Conservation (phyloP, 2,888 invertebrate genomes). For the Cylindroiulus punctatus region DNA sequence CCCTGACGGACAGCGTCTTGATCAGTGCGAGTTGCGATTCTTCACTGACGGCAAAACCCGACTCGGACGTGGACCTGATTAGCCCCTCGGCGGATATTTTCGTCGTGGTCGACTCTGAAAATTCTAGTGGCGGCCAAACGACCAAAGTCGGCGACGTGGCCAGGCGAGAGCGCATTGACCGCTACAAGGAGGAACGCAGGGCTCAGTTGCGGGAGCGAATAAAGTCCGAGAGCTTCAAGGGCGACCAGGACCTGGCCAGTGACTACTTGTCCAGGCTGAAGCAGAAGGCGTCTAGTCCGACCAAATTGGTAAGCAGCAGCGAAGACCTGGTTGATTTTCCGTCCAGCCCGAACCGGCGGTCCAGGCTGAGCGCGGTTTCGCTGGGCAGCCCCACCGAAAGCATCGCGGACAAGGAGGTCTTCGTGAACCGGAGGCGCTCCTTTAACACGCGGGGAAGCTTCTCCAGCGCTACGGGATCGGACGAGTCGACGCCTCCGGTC, state of each 20-base stretch:
- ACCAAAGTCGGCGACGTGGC: constrained; percentile 62
- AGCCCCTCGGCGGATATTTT: neutral
- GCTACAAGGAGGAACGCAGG: constrained; percentile 89
- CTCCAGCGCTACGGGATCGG: constrained; percentile 1
- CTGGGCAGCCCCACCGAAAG: constrained; percentile 49
- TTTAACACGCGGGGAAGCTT: constrained; percentile 49
- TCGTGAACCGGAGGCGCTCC: constrained; percentile 50
- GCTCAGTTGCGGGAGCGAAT: constrained; percentile 86
- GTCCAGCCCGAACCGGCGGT: constrained; percentile 48
- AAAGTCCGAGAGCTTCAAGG: constrained; percentile 71
- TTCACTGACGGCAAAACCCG: neutral
- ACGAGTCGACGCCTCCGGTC: constrained; percentile 35
- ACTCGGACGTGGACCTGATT: neutral
- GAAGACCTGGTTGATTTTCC: constrained; percentile 46
- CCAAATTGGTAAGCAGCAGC: constrained; percentile 52
- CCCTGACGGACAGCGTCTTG: neutral
- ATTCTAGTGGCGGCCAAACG: neutral
- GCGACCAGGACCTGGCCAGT: constrained; percentile 71
- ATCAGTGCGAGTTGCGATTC: neutral
- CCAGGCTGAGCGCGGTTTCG: constrained; percentile 30
- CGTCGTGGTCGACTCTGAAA: neutral
- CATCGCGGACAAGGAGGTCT: neutral
- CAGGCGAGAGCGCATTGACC: constrained; percentile 85
- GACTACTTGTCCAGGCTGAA: constrained; percentile 71
- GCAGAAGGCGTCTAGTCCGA: constrained; percentile 65